Conservation (phyloP, 1,140 invertebrate genomes). For the Hirudo medicinalis region DNA sequence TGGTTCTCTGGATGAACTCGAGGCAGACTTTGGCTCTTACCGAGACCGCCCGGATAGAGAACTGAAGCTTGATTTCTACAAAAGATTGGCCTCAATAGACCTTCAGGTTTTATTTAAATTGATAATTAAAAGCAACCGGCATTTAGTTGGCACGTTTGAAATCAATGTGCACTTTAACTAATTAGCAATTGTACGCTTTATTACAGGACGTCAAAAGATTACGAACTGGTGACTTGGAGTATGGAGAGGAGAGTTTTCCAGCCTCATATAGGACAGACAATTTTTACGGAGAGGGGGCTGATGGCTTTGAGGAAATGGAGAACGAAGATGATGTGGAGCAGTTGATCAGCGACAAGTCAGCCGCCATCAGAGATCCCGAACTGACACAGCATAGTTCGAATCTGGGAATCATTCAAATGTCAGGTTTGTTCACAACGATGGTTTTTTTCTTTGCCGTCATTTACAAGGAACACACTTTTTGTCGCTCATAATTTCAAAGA, state of each 20-base stretch:
- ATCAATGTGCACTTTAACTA: neutral
- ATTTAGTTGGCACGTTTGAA: neutral
- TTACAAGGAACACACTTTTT: too few species aligned
- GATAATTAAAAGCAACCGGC: too few species aligned
- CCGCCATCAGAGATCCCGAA: conserved; percentile 2
- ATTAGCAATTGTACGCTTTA: too few species aligned
- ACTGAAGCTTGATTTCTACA: neutral
- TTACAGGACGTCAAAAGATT: neutral
- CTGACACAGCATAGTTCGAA: conserved; percentile 1
- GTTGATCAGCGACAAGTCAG: too few species aligned
- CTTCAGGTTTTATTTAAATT: neutral
- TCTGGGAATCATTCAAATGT: neutral
- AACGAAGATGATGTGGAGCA: neutral
- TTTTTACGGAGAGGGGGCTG: neutral
- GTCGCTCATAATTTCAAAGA: too few species aligned
- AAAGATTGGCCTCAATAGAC: conserved; percentile 6
- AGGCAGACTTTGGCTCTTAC: neutral
- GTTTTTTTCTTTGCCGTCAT: too few species aligned
- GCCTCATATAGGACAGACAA: neutral
- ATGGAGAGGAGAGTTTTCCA: neutral
- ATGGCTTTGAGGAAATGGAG: neutral
- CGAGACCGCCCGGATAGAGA: neutral
- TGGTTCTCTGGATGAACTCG: too few species aligned
- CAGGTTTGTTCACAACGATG: neutral
- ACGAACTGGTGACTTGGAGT: too few species aligned